Base-by-base conservation (phyloP, 2,888 invertebrate genomes). In the Leptinotarsa rubiginosa region DNA sequence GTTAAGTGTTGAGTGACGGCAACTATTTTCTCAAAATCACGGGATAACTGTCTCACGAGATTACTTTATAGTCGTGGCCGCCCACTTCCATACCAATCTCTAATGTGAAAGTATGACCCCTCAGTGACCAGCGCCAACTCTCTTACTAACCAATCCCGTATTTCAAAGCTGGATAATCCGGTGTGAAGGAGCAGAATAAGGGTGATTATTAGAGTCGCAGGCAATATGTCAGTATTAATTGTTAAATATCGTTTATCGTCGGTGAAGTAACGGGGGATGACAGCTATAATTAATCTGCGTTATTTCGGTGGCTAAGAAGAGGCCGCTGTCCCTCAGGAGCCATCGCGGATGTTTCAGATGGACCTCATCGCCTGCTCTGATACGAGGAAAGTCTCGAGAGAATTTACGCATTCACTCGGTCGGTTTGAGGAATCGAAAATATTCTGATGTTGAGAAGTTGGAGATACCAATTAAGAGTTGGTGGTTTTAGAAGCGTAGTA, bases 191-290 rank as follows among this genome's bases (percentile, higher is more conserved):
- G 72, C 73, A 73, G 76, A 80, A 78, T 80, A 80, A 81, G 79
- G 81, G 81, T 78, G 80, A 79, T 84, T 82, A 84, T 83, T 82
- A 83, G 79, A 82, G 80, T 81, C 79, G 82, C 79, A 79, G 81
- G 83, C 83, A 83, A 85, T 84, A 83, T 87, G 87, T 87, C 87
- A 87, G 82, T 83, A 85, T 85, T 87, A 87, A 87, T 87, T 87
- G 87, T 87, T 87, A 87, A 87, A 87, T 87, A 87, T 87, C 86
- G 87, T 87, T 87, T 87, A 86, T 87, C 86, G 87, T 83, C 83
- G 84, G 83, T 83, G 85, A 86, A 86, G 86, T 87, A 87, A 87
- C 86, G 82, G 85, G 84, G 86, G 86, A 86, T 88, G 88, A 87
- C 88, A 85, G 86, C 84, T 82, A 84, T 88, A 88, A 87, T 88